Evolutionary conservation across 2,113 vertebrate species (phyloP).

Genomic region (Falco punctatus): DNA sequence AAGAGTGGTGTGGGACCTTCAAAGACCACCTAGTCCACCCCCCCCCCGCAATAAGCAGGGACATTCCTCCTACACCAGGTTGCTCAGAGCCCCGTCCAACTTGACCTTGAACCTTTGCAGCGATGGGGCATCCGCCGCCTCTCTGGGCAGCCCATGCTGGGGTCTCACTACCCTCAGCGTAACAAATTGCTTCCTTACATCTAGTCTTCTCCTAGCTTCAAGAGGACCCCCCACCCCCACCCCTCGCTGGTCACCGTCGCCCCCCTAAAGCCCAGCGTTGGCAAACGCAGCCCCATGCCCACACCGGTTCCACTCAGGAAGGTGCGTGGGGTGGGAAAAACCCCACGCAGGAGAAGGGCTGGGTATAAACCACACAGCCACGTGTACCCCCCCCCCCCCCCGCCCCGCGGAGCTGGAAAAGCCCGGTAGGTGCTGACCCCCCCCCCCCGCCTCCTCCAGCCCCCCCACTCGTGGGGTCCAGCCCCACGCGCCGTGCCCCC

Average conservation of each 20-base stretch:
- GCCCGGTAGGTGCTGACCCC: no score
- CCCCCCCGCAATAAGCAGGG: not conserved
- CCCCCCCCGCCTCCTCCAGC: no score
- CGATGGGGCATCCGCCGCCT: not conserved
- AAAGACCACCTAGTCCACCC: not conserved
- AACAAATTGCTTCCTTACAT: not conserved
- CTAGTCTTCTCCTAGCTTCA: not conserved
- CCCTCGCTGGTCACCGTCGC: not conserved
- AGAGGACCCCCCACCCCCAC: not conserved
- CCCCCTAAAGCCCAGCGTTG: not conserved
- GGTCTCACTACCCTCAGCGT: accelerated
- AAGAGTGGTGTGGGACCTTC: no score
- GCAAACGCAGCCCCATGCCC: not conserved
- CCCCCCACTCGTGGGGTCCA: no score
- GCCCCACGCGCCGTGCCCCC: not conserved
- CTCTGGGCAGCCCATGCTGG: not conserved
- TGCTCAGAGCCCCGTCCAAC: not conserved
- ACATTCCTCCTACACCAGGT: accelerated
- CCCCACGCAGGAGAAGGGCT: no score
- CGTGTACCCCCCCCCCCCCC: no score
- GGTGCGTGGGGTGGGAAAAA: no score
- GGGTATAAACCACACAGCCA: no score
- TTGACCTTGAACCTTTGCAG: not conserved
- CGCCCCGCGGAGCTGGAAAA: no score
- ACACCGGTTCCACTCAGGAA: no score